Base-by-base conservation (phyloP, 2,888 invertebrate genomes). In the Podabrus alpinus region DNA sequence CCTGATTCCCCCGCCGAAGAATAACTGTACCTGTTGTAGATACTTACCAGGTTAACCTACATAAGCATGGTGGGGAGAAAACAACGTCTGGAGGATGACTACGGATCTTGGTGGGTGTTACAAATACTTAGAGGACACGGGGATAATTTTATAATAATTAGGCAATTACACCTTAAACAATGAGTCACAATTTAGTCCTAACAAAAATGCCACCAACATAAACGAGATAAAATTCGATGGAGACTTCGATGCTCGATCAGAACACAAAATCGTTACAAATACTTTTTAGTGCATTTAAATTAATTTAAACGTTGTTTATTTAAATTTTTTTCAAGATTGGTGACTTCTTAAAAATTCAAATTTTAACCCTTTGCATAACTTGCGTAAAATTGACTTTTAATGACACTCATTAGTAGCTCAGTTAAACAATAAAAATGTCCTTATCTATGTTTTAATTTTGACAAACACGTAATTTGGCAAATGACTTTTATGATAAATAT, bases 21-120 rank as follows among this genome's bases (percentile, higher is more conserved):
- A 83, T 87, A 87, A 87, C 87, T 86, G 87, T 87, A 86, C 86
- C 85, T 85, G 86, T 86, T 86, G 86, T 87, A 87, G 85, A 85
- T 84, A 84, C 83, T 85, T 84, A 85, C 85, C 80, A 81, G 82
- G 84, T 83, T 86, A 87, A 87, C 87, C 87, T 86, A 86, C 86
- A 86, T 87, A 84, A 59, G 17, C 69, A 70, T 80, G 82, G 84
- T 81, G 85, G 85, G 84, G 84, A 81, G 76, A 78, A 79, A 79
- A 74, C 79, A 79, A 80, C 80, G 82, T 83, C 84, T 83, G 82
- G 83, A 84, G 81, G 84, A 85, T 84, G 83, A 80, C 79, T 81
- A 77, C 78, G 82, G 81, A 81, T 84, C 83, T 84, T 82, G 81
- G 77, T 69, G 74, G 69, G 72, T 76, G 72, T 74, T 69, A 59